Evolutionary conservation across 2,888 invertebrate species (phyloP), one percentile per base, ranked within the genome.

Genomic region (Leptinotarsa haldemani): DNA sequence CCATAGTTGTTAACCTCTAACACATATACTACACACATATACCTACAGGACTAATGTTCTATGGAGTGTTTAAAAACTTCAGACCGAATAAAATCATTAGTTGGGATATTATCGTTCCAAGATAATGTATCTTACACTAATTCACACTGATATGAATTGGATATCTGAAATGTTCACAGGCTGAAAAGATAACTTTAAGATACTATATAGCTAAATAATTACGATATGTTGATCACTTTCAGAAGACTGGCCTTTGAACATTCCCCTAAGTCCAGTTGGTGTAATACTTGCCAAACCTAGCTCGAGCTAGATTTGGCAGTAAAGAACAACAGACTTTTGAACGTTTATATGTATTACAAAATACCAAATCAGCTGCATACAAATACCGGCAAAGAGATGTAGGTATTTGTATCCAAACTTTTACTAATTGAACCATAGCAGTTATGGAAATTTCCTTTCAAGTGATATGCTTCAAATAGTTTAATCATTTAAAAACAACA

Each of bases 11-110:
- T 74, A 76, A 73, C 77, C 74, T 81, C 80, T 82, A 80, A 81
- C 81, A 80, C 81, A 76, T 80, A 82, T 79, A 80, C 85, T 85
- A 85, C 85, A 85, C 84, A 85, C 84, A 85, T 85, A 84, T 85
- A 84, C 83, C 84, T 84, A 85, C 84, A 78, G 69, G 66, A 65
- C 76, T 78, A 78, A 77, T 68, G 61, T 69, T 67, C 68, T 77
- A 71, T 73, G 66, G 67, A 66, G 71, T 71, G 56, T 66, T 76
- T 72, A 63, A 56, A 64, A 72, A 65, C 65, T 74, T 70, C 65
- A 67, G 67, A 68, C 65, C 53, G 66, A 61, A 63, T 65, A 46
- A 71, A 74, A 66, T 66, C 67, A 68, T 52, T n/a, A 61, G 70
- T 69, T 69, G 63, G 53, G 48, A 74, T 61, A 69, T 69, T 67